Evolutionary conservation across 2,113 vertebrate species (phyloP).

Genomic region (Solenodon paradoxus): DNA sequence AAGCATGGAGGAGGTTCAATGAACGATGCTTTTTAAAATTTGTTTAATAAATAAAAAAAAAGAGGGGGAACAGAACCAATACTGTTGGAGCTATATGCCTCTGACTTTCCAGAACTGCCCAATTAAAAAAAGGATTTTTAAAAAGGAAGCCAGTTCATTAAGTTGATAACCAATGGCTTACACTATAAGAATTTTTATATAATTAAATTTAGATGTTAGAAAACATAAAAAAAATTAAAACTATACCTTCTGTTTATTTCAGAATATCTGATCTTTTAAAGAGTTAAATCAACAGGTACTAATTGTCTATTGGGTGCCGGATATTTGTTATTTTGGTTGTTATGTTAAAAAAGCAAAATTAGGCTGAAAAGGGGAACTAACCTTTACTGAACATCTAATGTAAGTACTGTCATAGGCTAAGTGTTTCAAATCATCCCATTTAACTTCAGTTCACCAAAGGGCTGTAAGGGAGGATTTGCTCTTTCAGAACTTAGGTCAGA

Average conservation of each 20-base stretch:
- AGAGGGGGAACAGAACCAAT: too few species aligned
- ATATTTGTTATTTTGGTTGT: not conserved
- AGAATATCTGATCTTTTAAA: not conserved
- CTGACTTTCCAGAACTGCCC: too few species aligned
- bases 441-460: not conserved
- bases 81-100: too few species aligned
- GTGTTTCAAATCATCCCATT: not conserved
- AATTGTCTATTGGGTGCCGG: not conserved
- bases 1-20: too few species aligned
- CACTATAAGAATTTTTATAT: too few species aligned
- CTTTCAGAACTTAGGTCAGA: not conserved
- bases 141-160: too few species aligned
- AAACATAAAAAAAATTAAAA: not conserved
- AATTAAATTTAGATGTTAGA: too few species aligned
- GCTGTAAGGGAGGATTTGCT: not conserved
- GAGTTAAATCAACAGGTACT: not conserved
- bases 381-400: not conserved
- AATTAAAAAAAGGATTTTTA: too few species aligned
- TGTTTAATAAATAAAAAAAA: too few species aligned
- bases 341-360: slow-evolving; percentile 22
- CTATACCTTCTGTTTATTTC: not conserved
- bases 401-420: not conserved
- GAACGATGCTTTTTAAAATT: too few species aligned
- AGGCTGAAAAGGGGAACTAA: not conserved
- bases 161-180: too few species aligned